Evolutionary conservation across 2,888 invertebrate species (phyloP), one percentile per base, ranked within the genome.

Genomic region (Cheiracanthium punctorium): DNA sequence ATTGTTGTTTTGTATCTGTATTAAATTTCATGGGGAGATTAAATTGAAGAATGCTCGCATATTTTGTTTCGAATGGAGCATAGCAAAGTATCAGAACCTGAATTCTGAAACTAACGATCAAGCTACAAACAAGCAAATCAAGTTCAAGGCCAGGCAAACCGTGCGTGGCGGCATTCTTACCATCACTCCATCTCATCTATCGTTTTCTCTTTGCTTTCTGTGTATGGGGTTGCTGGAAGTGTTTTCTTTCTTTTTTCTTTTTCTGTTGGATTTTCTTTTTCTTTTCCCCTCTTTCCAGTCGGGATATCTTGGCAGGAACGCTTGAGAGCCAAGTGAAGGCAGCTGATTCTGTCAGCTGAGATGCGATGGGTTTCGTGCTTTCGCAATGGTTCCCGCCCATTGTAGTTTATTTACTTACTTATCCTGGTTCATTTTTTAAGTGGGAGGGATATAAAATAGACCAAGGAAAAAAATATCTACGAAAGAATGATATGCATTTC

Each of bases 101-200:
- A 58, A 58, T 58, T 58, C 58, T 58, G 58, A 20, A 28, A 17
- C 72, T 76, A 71, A 65, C 82, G 76, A 82, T 30, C 76, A 76
- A 77, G 33, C 69, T 64, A 74, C 84, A 64, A 84, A 77, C 70
- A 64, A 37, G 65, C 64, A 86, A 86, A 86, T 86, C 86, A 86
- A 86, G 86, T 86, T 86, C 86, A 86, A 86, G 86, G 86, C 67
- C 86, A 86, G 52, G 75, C 28, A 67, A 79, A 73, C 79, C 73
- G 77, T 84, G 84, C 84, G 84, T 84, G 84, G 84, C 84, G 84
- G 82, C 73, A 84, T 84, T 79, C 64, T 73, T 58, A 48, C 77
- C 58, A 76, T 82, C 81, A 24, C 32, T 65, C 69, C 33, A 52
- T 71, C 64, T 29, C 43, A 72, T 80, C 69, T 80, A 67, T 70